Conservation (phyloP, 2,888 invertebrate species). For the Stenurella melanura region DNA sequence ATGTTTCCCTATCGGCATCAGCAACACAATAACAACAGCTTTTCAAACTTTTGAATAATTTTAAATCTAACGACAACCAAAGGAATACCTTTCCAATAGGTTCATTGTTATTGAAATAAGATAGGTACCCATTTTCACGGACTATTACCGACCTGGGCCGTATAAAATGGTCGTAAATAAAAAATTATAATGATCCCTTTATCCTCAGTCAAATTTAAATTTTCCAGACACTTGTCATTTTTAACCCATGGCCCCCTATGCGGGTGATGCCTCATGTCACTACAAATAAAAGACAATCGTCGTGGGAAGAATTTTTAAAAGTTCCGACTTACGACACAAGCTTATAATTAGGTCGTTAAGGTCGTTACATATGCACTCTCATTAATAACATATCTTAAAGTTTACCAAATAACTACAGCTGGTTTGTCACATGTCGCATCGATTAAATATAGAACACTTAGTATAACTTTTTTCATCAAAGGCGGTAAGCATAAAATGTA, state of each 20-base stretch:
- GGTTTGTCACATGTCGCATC: conserved; percentile 1
- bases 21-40: not conserved
- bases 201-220: conserved; percentile 23
- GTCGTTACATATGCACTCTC: conserved; percentile 55
- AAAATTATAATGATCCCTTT: conserved; percentile 25
- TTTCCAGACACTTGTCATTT: conserved; percentile 33
- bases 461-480: too few relatives aligned
- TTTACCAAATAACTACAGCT: conserved; percentile 56
- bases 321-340: conserved; percentile 27
- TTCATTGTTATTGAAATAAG: conserved; percentile 11
- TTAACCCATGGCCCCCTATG: conserved; percentile 29
- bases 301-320: conserved; percentile 34
- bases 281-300: conserved; percentile 38
- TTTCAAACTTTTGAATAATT: not conserved
- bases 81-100: not conserved
- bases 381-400: conserved; percentile 61
- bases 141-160: not conserved
- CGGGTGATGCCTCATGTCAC: conserved; percentile 25
- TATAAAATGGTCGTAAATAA: conserved; percentile 13
- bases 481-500: too few relatives aligned
- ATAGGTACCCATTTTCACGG: not conserved
- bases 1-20: not conserved
- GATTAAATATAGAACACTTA: not conserved
- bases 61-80: not conserved
- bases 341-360: conserved; percentile 34